Percentiles rank a stretch among this genome's conserved stretches.
Conservation (phyloP, 1,140 invertebrate species). For the Halyomorpha halys region DNA sequence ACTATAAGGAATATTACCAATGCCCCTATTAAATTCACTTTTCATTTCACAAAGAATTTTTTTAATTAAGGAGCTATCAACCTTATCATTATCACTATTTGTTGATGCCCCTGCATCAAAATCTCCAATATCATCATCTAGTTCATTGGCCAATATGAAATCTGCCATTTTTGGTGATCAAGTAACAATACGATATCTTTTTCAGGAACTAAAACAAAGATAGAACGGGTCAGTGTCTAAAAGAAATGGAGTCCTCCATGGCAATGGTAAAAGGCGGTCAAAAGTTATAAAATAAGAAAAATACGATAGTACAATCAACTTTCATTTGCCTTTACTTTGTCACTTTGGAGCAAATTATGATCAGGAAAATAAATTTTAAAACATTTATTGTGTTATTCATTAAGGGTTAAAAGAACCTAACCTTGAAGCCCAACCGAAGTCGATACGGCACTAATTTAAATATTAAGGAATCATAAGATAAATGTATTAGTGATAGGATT, state of each 20-base stretch:
- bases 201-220: neutral
- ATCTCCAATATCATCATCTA: slow-evolving; percentile 24
- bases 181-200: neutral
- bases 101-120: slow-evolving; percentile 26
- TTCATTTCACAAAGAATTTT: slow-evolving; percentile 34
- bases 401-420: slow-evolving; percentile 5
- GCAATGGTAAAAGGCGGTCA: neutral
- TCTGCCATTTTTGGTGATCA: slow-evolving; percentile 11
- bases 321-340: neutral
- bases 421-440: slow-evolving; percentile 1
- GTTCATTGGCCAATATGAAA: slow-evolving; percentile 10
- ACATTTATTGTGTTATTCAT: no score
- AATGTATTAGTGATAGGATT: neutral
- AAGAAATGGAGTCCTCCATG: neutral
- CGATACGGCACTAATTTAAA: neutral
- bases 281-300: neutral
- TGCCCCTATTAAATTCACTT: slow-evolving; percentile 32
- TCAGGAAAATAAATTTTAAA: neutral
- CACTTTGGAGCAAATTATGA: neutral
- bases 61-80: slow-evolving; percentile 30
- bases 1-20: neutral
- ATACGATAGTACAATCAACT: neutral
- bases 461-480: neutral
- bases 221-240: neutral
- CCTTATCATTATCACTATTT: slow-evolving; percentile 27